A percentile compares a stretch with the other conserved stretches of the same genome.
Evolutionary conservation across 2,888 invertebrate genomes (phyloP).

Genomic region (Pristionchus maxplancki): DNA sequence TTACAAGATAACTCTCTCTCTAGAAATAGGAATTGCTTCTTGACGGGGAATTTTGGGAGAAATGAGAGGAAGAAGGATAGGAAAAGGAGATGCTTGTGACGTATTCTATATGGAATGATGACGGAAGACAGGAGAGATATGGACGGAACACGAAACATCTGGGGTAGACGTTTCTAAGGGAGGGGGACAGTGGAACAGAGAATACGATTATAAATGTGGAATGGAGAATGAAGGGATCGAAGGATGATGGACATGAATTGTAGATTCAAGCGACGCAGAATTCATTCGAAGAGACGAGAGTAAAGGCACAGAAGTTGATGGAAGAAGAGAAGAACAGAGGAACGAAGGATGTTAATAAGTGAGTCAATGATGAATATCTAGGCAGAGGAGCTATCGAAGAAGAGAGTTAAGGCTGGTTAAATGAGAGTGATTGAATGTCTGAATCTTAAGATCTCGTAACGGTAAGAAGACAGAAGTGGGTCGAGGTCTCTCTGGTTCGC

Average conservation of each 20-base stretch:
- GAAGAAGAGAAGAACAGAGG: conserved; percentile 70
- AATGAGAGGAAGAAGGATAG: neutral
- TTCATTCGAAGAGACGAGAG: conserved; percentile 72
- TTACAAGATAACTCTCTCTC: neutral
- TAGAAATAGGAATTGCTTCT: neutral
- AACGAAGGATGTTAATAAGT: conserved; percentile 67
- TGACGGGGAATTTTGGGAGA: neutral
- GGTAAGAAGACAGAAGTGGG: conserved; percentile 10
- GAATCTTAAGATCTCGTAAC: neutral
- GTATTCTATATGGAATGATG: neutral
- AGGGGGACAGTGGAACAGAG: neutral
- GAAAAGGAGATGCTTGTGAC: neutral
- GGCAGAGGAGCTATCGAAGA: neutral
- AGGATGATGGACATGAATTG: too few species aligned
- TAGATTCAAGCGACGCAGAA: conserved; percentile 72
- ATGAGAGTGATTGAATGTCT: neutral
- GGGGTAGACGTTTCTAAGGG: too few species aligned
- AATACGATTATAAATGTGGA: neutral
- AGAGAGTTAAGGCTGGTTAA: neutral
- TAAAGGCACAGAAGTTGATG: conserved; percentile 67
- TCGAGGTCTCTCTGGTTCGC: conserved; percentile 14
- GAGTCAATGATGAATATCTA: neutral
- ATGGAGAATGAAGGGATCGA: too few species aligned
- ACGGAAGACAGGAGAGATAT: neutral
- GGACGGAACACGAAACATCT: neutral